Conservation (phyloP, 2,888 invertebrate genomes). For the Anticlea derivata region DNA sequence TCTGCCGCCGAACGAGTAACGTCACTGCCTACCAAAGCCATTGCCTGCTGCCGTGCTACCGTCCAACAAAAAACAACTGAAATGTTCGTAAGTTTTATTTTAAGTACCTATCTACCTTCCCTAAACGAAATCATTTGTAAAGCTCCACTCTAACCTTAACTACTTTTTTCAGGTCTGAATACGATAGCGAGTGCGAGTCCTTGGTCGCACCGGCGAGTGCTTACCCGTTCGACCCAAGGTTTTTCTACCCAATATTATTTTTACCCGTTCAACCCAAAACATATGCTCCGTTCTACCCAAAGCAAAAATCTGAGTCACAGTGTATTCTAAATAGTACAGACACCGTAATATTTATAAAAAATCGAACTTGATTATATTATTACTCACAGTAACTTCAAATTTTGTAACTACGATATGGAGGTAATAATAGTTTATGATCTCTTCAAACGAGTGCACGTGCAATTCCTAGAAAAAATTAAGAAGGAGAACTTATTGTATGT, state of each 20-base stretch:
- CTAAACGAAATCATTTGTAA: too few species aligned
- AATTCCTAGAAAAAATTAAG: too few species aligned
- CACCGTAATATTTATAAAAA: background rate
- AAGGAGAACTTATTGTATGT: background rate
- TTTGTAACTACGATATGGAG: background rate
- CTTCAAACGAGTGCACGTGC: constrained; percentile 2
- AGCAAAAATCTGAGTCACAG: background rate
- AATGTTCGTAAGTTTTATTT: too few species aligned
- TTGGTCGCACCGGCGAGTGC: background rate
- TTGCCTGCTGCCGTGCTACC: too few species aligned
- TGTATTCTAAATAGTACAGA: constrained; percentile 4
- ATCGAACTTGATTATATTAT: background rate
- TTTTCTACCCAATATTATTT: constrained; percentile 3
- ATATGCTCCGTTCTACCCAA: constrained; percentile 3
- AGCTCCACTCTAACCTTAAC: too few species aligned
- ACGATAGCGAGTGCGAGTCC: too few species aligned
- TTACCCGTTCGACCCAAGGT: background rate
- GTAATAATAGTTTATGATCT: background rate
- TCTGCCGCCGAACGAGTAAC: too few species aligned
- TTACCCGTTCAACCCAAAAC: background rate
- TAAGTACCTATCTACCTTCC: too few species aligned
- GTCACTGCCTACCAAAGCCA: too few species aligned
- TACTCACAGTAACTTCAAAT: background rate
- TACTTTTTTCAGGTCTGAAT: too few species aligned
- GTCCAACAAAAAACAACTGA: too few species aligned